Percentiles rank a stretch among this genome's conserved stretches.
phyloP scores from a whole-genome alignment of 1,140 invertebrate genomes.

The Parapsyche elsis region DNA sequence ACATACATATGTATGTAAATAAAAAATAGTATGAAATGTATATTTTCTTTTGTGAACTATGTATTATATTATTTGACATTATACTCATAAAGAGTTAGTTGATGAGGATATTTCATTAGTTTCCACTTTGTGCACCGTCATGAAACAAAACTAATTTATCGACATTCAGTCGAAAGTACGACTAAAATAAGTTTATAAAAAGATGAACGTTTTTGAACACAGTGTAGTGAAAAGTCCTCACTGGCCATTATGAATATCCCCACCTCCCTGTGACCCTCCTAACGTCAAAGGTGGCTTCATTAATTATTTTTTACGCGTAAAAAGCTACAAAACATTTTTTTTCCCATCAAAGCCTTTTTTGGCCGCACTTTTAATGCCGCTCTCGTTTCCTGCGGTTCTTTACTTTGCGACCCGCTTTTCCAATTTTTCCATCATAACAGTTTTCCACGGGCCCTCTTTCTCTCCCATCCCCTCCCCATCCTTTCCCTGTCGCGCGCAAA shows the following conservation, averaged over 20 bases:
- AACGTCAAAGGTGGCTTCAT: constrained; percentile 56
- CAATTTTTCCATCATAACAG: constrained; percentile 10
- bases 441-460: background rate
- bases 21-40: no score
- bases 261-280: constrained; percentile 39
- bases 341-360: constrained; percentile 44
- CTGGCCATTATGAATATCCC: constrained; percentile 39
- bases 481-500: constrained; percentile 7
- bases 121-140: no score
- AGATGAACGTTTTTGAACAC: background rate
- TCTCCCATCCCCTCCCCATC: background rate
- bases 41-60: no score
- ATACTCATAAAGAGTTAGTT: no score
- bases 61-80: no score
- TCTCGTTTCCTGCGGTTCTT: constrained; percentile 51
- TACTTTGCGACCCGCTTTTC: constrained; percentile 42
- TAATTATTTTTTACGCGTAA: constrained; percentile 56
- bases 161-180: no score
- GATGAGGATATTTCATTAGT: no score
- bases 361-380: constrained; percentile 46
- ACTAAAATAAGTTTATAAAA: no score
- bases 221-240: constrained; percentile 13
- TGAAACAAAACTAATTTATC: no score
- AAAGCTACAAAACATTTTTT: constrained; percentile 56
- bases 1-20: no score